Evolutionary conservation across 2,797 vertebrate genomes (phyloP), one percentile per base, ranked within the genome.

Genomic region (Emydoidea blandingii): DNA sequence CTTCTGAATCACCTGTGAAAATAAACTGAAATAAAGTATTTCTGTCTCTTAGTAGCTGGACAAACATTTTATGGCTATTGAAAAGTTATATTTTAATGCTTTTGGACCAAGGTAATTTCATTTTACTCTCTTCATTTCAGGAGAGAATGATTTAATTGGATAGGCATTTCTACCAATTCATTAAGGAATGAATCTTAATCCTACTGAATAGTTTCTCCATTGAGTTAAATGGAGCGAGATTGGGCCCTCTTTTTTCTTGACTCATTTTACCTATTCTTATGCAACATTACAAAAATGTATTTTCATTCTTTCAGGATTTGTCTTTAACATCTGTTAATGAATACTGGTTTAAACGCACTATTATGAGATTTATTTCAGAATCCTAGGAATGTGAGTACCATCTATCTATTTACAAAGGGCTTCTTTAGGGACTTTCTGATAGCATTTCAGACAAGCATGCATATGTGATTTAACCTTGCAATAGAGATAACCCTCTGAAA

Each of bases 1-100:
- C 76, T 94, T 96, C 76, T 1, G 78, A 97, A 96, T 97, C 96
- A 96, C 94, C 92, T 96, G 96, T 47, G 6, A 96, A 97, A 96
- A 96, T 94, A 96, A 97, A 97, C 88, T 56, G 81, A 92, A 96
- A 96, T 56, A 65, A 53, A 93, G 34, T 91, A 92, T 93, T 96
- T 96, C 86, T 96, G 47, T 87, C 92, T 95, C 93, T 96, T 90
- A 96, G 54, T 94, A 97, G 92, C 44, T 94, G 59, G 83, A 49
- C 52, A 96, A 97, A 87, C 59, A 93, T 97, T 97, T 86, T 83
- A 89, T 86, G 68, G 92, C 83, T 97, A 95, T 87, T 96, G 89
- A 97, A 97, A 97, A 93, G 90, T 91, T 95, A 82, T 65, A 41
- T 83, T 91, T 93, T 91, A 93, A 79, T 94, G 80, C 44, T 89